Base-by-base conservation (phyloP, 2,888 invertebrate species). In the Conomelus anceps region DNA sequence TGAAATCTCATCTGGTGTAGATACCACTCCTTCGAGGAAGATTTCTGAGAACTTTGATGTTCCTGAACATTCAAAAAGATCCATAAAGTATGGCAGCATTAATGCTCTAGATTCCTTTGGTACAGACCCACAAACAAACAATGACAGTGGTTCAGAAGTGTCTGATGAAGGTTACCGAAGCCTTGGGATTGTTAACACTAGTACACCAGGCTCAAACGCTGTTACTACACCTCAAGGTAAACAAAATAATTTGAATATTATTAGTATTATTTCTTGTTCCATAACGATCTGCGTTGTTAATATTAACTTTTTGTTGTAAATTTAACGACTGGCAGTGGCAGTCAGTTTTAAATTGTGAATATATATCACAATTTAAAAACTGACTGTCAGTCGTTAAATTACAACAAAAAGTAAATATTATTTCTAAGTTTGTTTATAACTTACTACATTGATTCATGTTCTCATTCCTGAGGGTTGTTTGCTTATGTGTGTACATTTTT, bases 81-180 rank as follows among this genome's bases (percentile, higher is more conserved):
- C 85, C 20, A 34, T 88, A 22, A 90, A 90, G 26, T 90, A 89
- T 87, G 90, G 89, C 1, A 90, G 90, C 63, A 88, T 89, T 85
- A 89, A 84, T 41, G 88, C 88, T 7, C 90, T 91, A 11, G 91
- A 94, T 90, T 93, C 93, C 20, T 92, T 88, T n/a, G 94, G 23
- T 95, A 95, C 92, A 95, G 96, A 90, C 95, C 96, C 11, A 96
- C 97, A 89, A 97, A 97, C 92, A 97, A 97, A 91, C 29, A 90
- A 90, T 86, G 90, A 90, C 88, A 90, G 90, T 34, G 96, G 97
- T 13, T 97, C 97, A 89, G 97, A 97, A 93, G 96, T 97, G 20
- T 97, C 97, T 24, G 97, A 97, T 93, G 97, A 97, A 92, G 97
- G 97, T 0, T 97, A 97, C 93, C 95, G 97, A 92, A 97, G 97